A percentile compares a stretch with the other conserved stretches of the same genome.
Evolutionary conservation across 1,140 invertebrate genomes (phyloP).

Genomic region (Leptonema lineaticorne): DNA sequence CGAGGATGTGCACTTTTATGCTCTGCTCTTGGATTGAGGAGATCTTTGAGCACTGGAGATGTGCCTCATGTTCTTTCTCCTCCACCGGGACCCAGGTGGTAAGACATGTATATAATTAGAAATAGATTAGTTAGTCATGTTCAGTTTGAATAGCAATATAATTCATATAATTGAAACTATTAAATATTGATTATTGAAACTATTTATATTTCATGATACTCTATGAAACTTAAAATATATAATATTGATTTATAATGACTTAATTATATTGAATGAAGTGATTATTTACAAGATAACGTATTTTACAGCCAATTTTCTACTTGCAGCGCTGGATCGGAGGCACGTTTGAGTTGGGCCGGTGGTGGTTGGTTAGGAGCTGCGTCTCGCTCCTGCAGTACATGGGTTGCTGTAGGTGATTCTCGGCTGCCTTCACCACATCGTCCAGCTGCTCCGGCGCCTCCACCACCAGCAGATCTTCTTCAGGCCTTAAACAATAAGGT

Average conservation of each 20-base stretch:
- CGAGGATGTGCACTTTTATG: constrained; percentile 71
- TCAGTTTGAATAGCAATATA: too few relatives aligned
- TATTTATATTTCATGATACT: too few relatives aligned
- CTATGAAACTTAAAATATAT: too few relatives aligned
- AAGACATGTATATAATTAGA: not conserved
- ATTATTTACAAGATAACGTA: not conserved
- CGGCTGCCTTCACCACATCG: constrained; percentile 55
- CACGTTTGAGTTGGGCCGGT: constrained; percentile 63
- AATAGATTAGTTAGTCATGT: too few relatives aligned
- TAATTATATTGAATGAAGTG: not conserved
- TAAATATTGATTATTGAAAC: not conserved
- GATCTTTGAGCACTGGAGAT: constrained; percentile 76
- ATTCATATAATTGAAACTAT: not conserved
- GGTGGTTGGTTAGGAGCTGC: constrained; percentile 51
- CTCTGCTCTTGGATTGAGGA: constrained; percentile 70
- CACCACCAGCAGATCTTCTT: constrained; percentile 73
- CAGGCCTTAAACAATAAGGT: constrained; percentile 83
- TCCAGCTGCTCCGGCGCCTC: constrained; percentile 55
- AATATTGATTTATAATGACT: too few relatives aligned
- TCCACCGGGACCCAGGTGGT: constrained; percentile 32
- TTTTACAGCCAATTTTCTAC: not conserved
- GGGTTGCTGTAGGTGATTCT: constrained; percentile 70
- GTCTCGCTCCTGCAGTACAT: constrained; percentile 81
- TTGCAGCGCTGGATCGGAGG: constrained; percentile 64
- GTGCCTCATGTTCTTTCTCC: constrained; percentile 55